Percentiles rank a stretch among this genome's conserved stretches.
Conservation (phyloP, 2,113 vertebrate species). For the Daphoenositta chrysoptera region DNA sequence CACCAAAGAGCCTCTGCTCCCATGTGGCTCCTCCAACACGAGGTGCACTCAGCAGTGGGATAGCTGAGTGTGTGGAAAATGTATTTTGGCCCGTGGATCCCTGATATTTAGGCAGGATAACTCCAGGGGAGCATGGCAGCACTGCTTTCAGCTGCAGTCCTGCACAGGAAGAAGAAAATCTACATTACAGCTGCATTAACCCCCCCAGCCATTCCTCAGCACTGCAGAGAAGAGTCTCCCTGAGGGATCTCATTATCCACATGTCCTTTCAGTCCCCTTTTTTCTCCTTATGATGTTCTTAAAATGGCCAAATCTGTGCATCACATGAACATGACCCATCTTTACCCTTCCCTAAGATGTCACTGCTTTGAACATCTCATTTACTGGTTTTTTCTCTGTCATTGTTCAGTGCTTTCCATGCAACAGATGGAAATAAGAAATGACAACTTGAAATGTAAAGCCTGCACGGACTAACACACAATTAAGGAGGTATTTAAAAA, state of each 20-base stretch:
- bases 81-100: neutral
- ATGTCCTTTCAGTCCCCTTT: neutral
- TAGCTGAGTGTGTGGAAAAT: neutral
- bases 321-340: neutral
- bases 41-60: neutral
- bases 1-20: neutral
- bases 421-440: conserved; percentile 49
- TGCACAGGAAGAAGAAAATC: neutral
- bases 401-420: neutral
- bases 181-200: neutral
- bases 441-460: conserved; percentile 48
- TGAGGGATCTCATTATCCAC: neutral
- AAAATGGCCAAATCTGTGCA: neutral
- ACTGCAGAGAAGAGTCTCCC: neutral
- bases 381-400: neutral
- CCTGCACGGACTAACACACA: neutral
- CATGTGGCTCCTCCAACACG: neutral
- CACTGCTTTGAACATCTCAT: neutral
- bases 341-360: neutral
- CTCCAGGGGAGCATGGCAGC: neutral
- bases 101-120: neutral
- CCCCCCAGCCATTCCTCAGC: neutral
- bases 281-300: neutral
- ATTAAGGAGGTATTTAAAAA: conserved; percentile 48
- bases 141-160: neutral